Evolutionary conservation across 2,113 vertebrate species (phyloP).

Genomic region (Centropus unirufus): DNA sequence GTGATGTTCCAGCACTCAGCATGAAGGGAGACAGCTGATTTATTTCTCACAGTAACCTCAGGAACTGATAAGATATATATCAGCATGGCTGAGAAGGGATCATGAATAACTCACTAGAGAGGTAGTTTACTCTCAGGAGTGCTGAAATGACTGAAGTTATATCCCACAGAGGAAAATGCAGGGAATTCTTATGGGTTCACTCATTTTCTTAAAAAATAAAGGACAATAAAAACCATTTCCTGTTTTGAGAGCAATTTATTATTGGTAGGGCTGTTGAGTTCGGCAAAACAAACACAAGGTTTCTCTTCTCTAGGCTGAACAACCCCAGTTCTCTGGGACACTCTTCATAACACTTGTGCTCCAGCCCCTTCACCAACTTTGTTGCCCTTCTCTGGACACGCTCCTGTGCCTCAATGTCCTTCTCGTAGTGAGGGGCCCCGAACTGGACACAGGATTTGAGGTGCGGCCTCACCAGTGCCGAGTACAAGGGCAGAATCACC

Average conservation of each 20-base stretch:
- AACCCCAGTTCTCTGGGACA: too few species aligned
- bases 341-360: too few species aligned
- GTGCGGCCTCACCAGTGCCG: too few species aligned
- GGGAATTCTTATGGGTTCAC: neutral
- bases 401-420: too few species aligned
- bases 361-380: too few species aligned
- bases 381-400: too few species aligned
- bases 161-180: neutral
- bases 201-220: neutral
- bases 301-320: too few species aligned
- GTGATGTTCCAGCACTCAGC: neutral
- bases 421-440: too few species aligned
- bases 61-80: neutral
- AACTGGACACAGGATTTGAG: too few species aligned
- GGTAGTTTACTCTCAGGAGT: neutral
- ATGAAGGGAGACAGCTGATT: neutral
- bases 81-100: neutral
- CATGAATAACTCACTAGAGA: neutral
- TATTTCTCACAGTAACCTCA: neutral
- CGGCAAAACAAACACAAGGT: neutral
- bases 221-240: neutral
- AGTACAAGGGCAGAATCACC: too few species aligned
- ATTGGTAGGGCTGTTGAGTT: neutral
- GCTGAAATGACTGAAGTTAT: neutral
- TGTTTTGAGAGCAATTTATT: neutral